Evolutionary conservation across 2,888 invertebrate genomes (phyloP), one percentile per base, ranked within the genome.

Genomic region (Luffia ferchaultella): DNA sequence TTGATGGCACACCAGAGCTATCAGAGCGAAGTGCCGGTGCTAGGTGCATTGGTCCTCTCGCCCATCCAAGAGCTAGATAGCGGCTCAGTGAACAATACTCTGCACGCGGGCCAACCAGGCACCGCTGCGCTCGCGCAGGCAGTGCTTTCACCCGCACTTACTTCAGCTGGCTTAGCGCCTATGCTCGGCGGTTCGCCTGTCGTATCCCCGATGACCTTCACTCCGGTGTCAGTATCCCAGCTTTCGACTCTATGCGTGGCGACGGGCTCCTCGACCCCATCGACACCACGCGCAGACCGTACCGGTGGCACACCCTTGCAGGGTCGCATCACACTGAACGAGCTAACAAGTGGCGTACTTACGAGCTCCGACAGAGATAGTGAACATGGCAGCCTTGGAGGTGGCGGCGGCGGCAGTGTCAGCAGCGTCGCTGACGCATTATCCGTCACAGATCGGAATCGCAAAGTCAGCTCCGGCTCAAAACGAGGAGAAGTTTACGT

Each of bases 51-150:
- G 20, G 88, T 92, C 42, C 78, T 95, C 16, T 93, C 93, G 1
- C 93, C 94, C 1, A 95, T 95, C 54, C 93, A 93, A 68, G 95
- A 95, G 75, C 80, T 92, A 58, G 95, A 94, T 61, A 90, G 91
- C 55, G 88, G 87, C 41, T 91, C 91, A 1, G 90, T 90, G 47
- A 90, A 90, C 67, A 91, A 90, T 64, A 91, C 91, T 46, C 69
- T 91, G 58, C 90, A 90, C 66, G 87, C 90, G 20, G 88, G 90
- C 20, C 88, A 90, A 72, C 89, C 92, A 3, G 88, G 90, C 9
- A 91, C 93, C 0, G 88, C 91, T 1, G 93, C 93, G 2, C 76
- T 93, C 53, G 93, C 93, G 2, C 92, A 93, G 66, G 91, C 93
- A 0, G 90, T 93, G 12, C 73, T 93, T 2, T 88, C 91, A 1